A percentile compares a stretch with the other conserved stretches of the same genome.
Conservation (phyloP, 2,888 invertebrate species). For the Tetanocera ferruginea region DNA sequence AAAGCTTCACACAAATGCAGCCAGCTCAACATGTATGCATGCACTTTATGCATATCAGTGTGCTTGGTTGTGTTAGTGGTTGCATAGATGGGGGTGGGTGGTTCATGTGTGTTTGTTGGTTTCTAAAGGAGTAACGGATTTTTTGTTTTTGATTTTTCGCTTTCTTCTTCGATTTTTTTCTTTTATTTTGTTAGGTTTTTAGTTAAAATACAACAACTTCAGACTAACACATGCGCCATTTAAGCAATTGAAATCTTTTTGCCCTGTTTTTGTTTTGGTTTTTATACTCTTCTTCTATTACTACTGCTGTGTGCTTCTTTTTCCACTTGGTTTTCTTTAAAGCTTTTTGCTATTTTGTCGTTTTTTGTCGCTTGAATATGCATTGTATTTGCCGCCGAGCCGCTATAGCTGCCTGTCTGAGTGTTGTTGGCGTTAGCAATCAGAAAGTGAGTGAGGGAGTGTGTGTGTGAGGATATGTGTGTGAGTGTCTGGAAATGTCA, state of each 20-base stretch:
- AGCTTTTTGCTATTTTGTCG: too few relatives aligned
- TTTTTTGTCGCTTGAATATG: neutral
- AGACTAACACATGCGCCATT: constrained; percentile 61
- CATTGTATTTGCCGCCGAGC: neutral
- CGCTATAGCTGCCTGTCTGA: neutral
- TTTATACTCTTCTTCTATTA: neutral
- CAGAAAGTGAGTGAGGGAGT: neutral
- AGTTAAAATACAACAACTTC: constrained; percentile 30
- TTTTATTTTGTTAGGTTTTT: constrained; percentile 8
- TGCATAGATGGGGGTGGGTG: neutral
- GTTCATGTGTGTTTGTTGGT: neutral
- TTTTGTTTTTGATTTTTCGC: constrained; percentile 1
- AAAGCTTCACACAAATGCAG: neutral
- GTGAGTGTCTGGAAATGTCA: constrained; percentile 24
- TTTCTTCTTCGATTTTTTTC: neutral
- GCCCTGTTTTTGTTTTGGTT: constrained; percentile 9
- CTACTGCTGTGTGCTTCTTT: neutral
- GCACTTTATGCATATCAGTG: neutral
- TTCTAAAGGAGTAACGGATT: constrained; percentile 22
- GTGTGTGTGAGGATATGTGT: constrained; percentile 25
- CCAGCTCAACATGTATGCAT: constrained; percentile 4
- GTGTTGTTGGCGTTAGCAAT: neutral
- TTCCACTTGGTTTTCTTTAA: neutral
- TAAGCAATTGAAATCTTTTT: constrained; percentile 63
- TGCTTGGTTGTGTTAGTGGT: neutral